Percentiles rank a stretch among this genome's conserved stretches.
phyloP scores from a whole-genome alignment of 2,113 vertebrate genomes.

The Lycocorax pyrrhopterus region DNA sequence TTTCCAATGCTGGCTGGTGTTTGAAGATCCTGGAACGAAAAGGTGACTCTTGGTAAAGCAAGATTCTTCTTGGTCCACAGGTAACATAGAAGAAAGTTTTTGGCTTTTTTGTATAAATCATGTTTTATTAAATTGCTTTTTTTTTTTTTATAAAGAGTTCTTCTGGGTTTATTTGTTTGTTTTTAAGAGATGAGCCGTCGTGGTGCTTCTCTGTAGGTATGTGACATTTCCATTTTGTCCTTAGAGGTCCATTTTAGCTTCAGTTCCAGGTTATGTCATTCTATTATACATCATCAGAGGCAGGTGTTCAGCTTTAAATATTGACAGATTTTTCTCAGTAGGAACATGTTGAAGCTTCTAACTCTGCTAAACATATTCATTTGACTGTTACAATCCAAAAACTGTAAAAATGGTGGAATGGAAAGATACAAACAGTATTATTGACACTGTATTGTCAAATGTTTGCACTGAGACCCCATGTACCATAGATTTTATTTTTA shows the following conservation, averaged over 20 bases:
- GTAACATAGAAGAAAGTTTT: constrained; percentile 68
- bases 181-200: constrained; percentile 71
- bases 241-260: constrained; percentile 71
- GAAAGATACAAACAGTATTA: constrained; percentile 86
- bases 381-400: constrained; percentile 83
- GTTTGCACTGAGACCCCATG: constrained; percentile 87
- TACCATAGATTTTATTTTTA: constrained; percentile 82
- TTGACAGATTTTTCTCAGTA: constrained; percentile 72
- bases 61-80: constrained; percentile 67
- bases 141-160: constrained; percentile 77
- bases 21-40: constrained; percentile 63
- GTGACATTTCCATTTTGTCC: constrained; percentile 65
- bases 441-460: constrained; percentile 84
- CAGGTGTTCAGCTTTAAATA: constrained; percentile 76
- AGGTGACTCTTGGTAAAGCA: constrained; percentile 64
- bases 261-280: constrained; percentile 68
- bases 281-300: constrained; percentile 74
- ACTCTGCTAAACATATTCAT: constrained; percentile 73
- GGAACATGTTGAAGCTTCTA: constrained; percentile 71
- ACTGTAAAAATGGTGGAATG: constrained; percentile 82
- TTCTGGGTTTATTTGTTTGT: constrained; percentile 43
- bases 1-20: constrained; percentile 62
- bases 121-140: constrained; percentile 61
- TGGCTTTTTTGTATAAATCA: constrained; percentile 51
- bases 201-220: constrained; percentile 65